Percentiles rank a stretch among this genome's conserved stretches.
phyloP scores from a whole-genome alignment of 2,888 invertebrate species.

The Periphyllus acericola region DNA sequence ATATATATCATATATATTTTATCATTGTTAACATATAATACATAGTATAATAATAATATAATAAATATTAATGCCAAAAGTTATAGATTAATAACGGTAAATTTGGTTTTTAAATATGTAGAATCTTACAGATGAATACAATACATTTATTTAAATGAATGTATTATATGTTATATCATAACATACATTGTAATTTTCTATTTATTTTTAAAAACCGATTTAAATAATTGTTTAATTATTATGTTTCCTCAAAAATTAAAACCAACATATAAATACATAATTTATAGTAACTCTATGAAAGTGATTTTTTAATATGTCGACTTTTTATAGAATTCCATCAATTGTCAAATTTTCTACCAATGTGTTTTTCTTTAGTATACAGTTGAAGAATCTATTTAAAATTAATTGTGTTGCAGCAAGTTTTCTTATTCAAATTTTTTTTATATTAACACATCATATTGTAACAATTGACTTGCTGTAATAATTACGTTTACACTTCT shows the following conservation, averaged over 20 bases:
- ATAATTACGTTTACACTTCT: background rate
- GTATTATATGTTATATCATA: background rate
- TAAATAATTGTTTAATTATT: background rate
- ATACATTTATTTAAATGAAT: constrained; percentile 8
- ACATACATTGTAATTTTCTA: background rate
- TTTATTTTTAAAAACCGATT: background rate
- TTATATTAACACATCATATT: background rate
- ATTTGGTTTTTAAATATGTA: background rate
- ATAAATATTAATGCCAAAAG: constrained; percentile 31
- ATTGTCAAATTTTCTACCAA: constrained; percentile 16
- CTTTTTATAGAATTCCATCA: constrained; percentile 18
- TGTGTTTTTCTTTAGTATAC: background rate
- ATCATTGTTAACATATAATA: constrained; percentile 51
- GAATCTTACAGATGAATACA: background rate
- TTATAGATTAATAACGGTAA: constrained; percentile 45
- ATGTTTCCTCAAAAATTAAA: background rate
- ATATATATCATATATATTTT: constrained; percentile 50
- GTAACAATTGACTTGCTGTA: background rate
- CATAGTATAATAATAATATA: too few species aligned
- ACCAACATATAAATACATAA: background rate
- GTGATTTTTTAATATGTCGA: constrained; percentile 30
- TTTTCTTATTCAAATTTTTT: background rate
- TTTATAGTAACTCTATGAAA: constrained; percentile 32
- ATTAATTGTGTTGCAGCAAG: constrained; percentile 4
- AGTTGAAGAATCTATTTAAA: background rate